A percentile compares a stretch with the other conserved stretches of the same genome.
These are phyloP conservation scores for Bombyx mori DNA, from an alignment of 1,140 invertebrate species.

Conservation along the genomic window DNA sequence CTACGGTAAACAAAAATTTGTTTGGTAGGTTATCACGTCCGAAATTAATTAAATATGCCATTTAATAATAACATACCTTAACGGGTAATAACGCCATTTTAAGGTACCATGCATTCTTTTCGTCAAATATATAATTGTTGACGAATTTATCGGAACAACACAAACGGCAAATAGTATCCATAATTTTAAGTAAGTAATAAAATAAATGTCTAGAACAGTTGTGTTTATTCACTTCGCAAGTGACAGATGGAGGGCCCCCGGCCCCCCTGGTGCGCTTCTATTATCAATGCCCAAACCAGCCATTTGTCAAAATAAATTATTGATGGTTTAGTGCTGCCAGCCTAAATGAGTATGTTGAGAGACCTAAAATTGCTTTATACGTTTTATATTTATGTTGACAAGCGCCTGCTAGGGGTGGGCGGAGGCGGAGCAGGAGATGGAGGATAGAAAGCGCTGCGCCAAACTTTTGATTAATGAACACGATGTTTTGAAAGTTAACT, in stretches of 20 bases:
- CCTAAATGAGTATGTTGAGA: constrained; percentile 29
- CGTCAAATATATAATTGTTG: constrained; percentile 62
- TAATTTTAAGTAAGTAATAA: constrained; percentile 35
- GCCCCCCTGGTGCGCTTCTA: no score
- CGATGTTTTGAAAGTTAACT: constrained; percentile 64
- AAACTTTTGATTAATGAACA: constrained; percentile 70
- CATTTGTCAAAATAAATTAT: constrained; percentile 52
- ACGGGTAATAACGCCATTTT: constrained; percentile 66
- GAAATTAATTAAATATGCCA: not conserved
- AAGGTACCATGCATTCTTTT: constrained; percentile 57
- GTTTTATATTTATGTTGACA: constrained; percentile 20
- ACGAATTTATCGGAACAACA: constrained; percentile 58
- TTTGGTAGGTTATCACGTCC: constrained; percentile 1
- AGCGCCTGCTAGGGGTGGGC: constrained; percentile 35
- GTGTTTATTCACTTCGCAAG: constrained; percentile 43
- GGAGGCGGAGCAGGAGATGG: constrained; percentile 33
- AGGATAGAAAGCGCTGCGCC: constrained; percentile 50
- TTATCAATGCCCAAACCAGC: constrained; percentile 14
- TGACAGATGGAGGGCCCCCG: constrained; percentile 32
- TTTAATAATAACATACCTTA: constrained; percentile 41
- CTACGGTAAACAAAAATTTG: constrained; percentile 42
- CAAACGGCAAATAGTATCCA: constrained; percentile 60
- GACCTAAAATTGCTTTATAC: constrained; percentile 35
- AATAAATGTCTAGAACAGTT: constrained; percentile 16
- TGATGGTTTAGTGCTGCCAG: constrained; percentile 51